Evolutionary conservation across 1,140 invertebrate species (phyloP).

Genomic region (Platyscapa corneri): DNA sequence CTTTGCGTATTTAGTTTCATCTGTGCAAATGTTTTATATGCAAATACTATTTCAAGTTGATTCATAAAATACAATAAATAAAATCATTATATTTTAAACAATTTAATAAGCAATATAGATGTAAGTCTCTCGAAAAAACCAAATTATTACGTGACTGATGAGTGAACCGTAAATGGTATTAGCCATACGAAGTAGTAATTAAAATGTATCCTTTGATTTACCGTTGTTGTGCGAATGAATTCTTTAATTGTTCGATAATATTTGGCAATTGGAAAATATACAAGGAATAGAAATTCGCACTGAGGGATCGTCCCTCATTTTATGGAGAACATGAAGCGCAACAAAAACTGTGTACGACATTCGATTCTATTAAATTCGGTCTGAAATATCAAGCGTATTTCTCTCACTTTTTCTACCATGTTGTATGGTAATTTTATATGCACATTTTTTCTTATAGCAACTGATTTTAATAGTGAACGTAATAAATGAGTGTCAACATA

Average conservation of each 20-base stretch:
- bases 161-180: neutral
- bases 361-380: too few relatives aligned
- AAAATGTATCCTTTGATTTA: neutral
- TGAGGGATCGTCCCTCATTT: neutral
- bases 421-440: too few relatives aligned
- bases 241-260: neutral
- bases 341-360: neutral
- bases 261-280: neutral
- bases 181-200: neutral
- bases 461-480: too few relatives aligned
- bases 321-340: too few relatives aligned
- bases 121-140: neutral
- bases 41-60: too few relatives aligned
- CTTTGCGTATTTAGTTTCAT: too few relatives aligned
- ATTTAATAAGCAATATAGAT: neutral
- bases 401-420: too few relatives aligned
- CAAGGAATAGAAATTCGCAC: neutral
- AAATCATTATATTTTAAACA: neutral
- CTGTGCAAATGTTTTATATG: too few relatives aligned
- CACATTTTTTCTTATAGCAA: too few relatives aligned
- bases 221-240: neutral
- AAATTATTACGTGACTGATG: neutral
- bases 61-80: too few relatives aligned
- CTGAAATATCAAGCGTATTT: too few relatives aligned
- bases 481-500: too few relatives aligned